Conservation (phyloP, 2,797 vertebrate genomes). For the Protosalanx chinensis region DNA sequence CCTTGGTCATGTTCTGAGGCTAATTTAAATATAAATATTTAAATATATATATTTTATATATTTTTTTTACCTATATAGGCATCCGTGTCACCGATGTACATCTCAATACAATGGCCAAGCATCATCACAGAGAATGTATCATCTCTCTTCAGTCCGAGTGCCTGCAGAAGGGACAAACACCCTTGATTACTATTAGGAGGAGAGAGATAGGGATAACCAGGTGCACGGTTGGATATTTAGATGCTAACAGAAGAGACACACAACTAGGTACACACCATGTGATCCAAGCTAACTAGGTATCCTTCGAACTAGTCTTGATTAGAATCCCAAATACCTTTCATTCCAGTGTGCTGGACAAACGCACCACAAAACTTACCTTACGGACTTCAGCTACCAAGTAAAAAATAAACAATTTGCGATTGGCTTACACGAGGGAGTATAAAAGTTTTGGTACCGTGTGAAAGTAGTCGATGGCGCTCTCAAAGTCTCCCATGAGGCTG, state of each 20-base stretch:
- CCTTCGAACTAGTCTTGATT: not conserved
- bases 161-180: conserved; percentile 67
- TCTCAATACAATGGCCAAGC: conserved; percentile 98
- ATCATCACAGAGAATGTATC: conserved; percentile 99
- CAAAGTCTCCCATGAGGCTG: conserved; percentile 97
- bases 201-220: not conserved
- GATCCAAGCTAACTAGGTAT: too few relatives aligned
- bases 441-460: conserved; percentile 79
- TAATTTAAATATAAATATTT: too few relatives aligned
- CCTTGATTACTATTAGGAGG: not conserved
- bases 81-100: conserved; percentile 98
- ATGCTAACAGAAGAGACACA: too few relatives aligned
- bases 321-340: not conserved
- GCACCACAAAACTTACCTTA: too few relatives aligned
- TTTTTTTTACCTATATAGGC: conserved; percentile 83
- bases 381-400: too few relatives aligned
- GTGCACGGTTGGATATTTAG: too few relatives aligned
- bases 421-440: not conserved
- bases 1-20: too few relatives aligned
- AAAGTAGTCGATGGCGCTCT: conserved; percentile 98
- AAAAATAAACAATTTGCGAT: not conserved
- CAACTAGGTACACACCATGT: too few relatives aligned
- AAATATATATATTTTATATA: too few relatives aligned
- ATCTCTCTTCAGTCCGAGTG: conserved; percentile 94
- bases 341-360: too few relatives aligned